phyloP scores from a whole-genome alignment of 2,797 vertebrate species.

The Acanthurus leucopareius region DNA sequence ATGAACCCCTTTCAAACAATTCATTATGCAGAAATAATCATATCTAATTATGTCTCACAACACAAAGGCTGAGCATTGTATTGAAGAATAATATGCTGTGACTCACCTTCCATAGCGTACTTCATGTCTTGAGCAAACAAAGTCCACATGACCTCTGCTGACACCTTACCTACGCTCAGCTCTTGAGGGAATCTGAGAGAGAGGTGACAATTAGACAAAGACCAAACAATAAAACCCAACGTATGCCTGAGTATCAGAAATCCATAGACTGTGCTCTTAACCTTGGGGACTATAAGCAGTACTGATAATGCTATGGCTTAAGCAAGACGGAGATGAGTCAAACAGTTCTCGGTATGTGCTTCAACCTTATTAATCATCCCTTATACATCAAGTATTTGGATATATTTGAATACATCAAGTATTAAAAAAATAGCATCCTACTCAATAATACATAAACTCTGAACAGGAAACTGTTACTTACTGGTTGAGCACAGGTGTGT shows the following conservation, averaged over 20 bases:
- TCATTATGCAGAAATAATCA: too few species aligned
- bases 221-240: not conserved
- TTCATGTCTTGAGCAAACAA: constrained; percentile 99
- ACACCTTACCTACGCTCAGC: constrained; percentile 96
- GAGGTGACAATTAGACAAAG: constrained; percentile 51
- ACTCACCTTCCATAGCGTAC: constrained; percentile 96
- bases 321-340: too few species aligned
- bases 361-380: too few species aligned
- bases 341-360: too few species aligned
- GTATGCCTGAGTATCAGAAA: not conserved
- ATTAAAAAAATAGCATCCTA: too few species aligned
- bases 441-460: too few species aligned
- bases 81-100: not conserved
- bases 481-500: constrained; percentile 97
- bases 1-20: too few species aligned
- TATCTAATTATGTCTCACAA: too few species aligned
- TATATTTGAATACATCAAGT: too few species aligned
- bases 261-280: not conserved
- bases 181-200: constrained; percentile 95
- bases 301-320: too few species aligned
- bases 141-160: constrained; percentile 98
- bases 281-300: not conserved
- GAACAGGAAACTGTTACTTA: constrained; percentile 78
- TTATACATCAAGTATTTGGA: too few species aligned
- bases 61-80: too few species aligned